These are phyloP conservation scores for Chrysodeixis includens DNA, from an alignment of 2,888 invertebrate genomes.

Conservation along the genomic window DNA sequence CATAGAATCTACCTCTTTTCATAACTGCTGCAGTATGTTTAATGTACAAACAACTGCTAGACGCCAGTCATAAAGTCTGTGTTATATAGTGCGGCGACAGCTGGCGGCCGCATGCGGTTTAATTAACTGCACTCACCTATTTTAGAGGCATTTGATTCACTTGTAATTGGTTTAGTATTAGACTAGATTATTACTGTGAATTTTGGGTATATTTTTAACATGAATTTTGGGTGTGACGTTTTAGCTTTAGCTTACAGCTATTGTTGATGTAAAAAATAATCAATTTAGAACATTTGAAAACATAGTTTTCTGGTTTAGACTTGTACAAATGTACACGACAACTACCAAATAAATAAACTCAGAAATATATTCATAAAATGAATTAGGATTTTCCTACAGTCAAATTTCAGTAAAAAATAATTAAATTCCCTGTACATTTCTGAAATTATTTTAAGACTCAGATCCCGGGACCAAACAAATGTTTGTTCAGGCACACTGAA, in stretches of 20 bases:
- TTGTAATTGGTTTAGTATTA: constrained; percentile 33
- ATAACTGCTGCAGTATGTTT: neutral
- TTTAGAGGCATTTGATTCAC: constrained; percentile 16
- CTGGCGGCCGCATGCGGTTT: constrained; percentile 23
- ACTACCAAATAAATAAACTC: too few relatives aligned
- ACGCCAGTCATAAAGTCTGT: neutral
- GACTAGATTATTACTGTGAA: constrained; percentile 13
- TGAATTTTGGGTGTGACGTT: too few relatives aligned
- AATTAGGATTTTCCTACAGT: too few relatives aligned
- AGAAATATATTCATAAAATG: too few relatives aligned
- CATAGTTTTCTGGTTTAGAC: too few relatives aligned
- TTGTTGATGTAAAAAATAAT: too few relatives aligned
- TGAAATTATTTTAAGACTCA: neutral
- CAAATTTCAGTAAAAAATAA: too few relatives aligned
- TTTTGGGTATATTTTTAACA: neutral
- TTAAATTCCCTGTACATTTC: too few relatives aligned
- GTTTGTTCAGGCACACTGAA: neutral
- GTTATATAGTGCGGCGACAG: neutral
- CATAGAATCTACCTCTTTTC: neutral
- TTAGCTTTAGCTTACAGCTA: too few relatives aligned
- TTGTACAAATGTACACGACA: too few relatives aligned
- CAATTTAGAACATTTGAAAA: too few relatives aligned
- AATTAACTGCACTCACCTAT: constrained; percentile 27
- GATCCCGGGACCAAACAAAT: neutral
- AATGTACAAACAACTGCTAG: neutral